A percentile compares a stretch with the other conserved stretches of the same genome.
phyloP scores from a whole-genome alignment of 2,797 vertebrate genomes.

The Prionace glauca region DNA sequence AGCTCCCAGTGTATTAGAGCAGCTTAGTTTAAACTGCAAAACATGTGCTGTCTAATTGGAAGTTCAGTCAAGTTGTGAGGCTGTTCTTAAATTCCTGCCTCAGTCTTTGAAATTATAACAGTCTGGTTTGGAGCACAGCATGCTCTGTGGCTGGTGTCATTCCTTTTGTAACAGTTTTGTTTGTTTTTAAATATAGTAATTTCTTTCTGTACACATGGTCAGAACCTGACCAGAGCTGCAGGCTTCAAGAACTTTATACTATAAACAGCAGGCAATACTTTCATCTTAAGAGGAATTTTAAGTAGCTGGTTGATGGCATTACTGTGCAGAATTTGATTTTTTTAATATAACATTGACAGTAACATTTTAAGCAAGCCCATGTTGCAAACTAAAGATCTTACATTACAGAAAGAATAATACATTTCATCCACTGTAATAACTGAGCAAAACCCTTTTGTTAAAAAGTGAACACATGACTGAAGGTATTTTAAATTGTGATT shows the following conservation, averaged over 20 bases:
- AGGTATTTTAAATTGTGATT: background rate
- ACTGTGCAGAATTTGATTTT: background rate
- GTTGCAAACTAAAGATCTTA: background rate
- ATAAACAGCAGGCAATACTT: background rate
- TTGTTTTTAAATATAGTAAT: background rate
- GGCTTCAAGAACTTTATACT: background rate
- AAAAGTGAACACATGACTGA: background rate
- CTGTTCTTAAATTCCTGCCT: background rate
- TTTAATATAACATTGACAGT: background rate
- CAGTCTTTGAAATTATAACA: background rate
- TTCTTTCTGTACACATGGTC: background rate
- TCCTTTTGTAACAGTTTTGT: background rate
- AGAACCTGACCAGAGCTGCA: background rate
- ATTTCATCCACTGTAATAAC: background rate
- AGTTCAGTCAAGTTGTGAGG: background rate
- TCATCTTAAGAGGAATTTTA: background rate
- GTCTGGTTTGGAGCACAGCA: background rate
- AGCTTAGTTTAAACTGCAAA: background rate
- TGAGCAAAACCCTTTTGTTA: background rate
- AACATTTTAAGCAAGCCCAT: background rate
- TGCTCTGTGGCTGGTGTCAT: background rate
- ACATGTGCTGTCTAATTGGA: background rate
- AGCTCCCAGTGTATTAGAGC: background rate
- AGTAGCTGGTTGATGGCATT: background rate
- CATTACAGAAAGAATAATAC: background rate